Evolutionary conservation across 2,113 vertebrate species (phyloP), one percentile per base, ranked within the genome.

Genomic region (Pterophyllum scalare): DNA sequence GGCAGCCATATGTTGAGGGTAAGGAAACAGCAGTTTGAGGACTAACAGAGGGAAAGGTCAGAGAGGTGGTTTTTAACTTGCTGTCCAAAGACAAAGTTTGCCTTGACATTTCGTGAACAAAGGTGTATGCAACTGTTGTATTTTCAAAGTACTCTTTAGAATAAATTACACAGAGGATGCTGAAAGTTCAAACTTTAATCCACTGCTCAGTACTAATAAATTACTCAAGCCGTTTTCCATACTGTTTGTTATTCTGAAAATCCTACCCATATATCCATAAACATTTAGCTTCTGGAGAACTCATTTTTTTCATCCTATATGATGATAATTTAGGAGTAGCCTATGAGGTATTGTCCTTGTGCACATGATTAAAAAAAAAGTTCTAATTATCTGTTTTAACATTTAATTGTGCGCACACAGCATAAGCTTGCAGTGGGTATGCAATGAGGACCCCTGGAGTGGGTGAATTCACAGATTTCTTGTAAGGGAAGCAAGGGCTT

Each of bases 1-100:
- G 86, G 84, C 91, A 89, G 89, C 94, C 95, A 93, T 95, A 94
- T 91, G 93, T 89, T 75, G 83, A 59, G 87, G 78, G 83, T 64
- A 81, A 89, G 86, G 90, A 93, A 91, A 88, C 87, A 79, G 84
- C 75, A 87, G 89, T 87, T 79, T 86, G 84, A 86, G 67, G 70
- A 88, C 81, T 57, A 81, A 70, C 70, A 81, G 87, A 86, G 56
- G 81, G n/a, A 88, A 93, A 93, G 89, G 94, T 93, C 91, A 89
- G n/a, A 65, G 81, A 88, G 85, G 82, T 80, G 49, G 59, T 86
- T 90, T 90, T 84, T 70, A 85, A 86, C 77, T 87, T 54, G 77
- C 75, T 82, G 70, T 57, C 59, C 64, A 86, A 61, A 85, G 62
- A 78, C n/a, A 86, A 92, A 83, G 80, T 84, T 89, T 84, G 74